These are phyloP conservation scores for Girardinus metallicus DNA, from an alignment of 2,797 vertebrate species.

Conservation along the genomic window DNA sequence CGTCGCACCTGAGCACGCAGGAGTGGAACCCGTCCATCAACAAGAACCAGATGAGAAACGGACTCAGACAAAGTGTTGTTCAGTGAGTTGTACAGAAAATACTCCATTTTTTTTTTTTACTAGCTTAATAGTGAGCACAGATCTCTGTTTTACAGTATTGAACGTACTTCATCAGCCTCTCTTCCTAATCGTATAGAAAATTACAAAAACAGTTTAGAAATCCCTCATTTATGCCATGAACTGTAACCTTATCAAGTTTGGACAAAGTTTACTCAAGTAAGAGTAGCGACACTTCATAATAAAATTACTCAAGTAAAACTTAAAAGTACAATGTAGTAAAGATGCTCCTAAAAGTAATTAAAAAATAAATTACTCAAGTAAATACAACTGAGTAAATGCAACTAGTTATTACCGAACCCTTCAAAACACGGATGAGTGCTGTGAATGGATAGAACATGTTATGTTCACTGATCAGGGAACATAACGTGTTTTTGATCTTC, in stretches of 20 bases:
- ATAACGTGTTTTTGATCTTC: background rate
- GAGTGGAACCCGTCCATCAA: conserved; percentile 97
- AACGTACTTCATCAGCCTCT: background rate
- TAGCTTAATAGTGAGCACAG: background rate
- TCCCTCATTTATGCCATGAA: background rate
- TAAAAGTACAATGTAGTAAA: too few species aligned
- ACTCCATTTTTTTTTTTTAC: background rate
- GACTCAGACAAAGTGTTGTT: conserved; percentile 92
- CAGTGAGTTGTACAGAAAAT: conserved; percentile 85
- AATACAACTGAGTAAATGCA: too few species aligned
- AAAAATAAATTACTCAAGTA: too few species aligned
- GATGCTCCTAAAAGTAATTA: too few species aligned
- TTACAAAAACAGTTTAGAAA: background rate
- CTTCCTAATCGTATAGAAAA: background rate
- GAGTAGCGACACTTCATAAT: background rate
- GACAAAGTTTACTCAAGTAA: background rate
- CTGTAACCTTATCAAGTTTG: background rate
- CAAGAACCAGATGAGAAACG: conserved; percentile 97
- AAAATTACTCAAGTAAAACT: too few species aligned
- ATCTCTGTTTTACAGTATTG: background rate
- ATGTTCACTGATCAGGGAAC: background rate
- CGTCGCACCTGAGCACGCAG: conserved; percentile 93
- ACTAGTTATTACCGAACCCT: too few species aligned
- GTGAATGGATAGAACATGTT: background rate
- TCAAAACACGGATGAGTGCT: background rate